Percentiles rank a stretch among this genome's conserved stretches.
Conservation (phyloP, 2,888 invertebrate species). For the Amphipoea oculea region DNA sequence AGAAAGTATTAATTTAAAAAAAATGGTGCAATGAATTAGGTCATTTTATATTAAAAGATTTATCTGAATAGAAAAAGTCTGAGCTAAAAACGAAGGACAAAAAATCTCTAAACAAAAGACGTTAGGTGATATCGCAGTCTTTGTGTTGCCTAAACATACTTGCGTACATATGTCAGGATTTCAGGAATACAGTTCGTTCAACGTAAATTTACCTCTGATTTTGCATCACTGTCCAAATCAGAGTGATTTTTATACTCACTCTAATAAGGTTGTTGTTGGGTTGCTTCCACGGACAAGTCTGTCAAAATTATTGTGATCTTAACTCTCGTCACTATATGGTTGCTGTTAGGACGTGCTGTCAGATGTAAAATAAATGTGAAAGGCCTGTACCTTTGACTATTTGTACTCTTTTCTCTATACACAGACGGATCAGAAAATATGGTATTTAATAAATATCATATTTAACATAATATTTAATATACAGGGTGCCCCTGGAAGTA, state of each 20-base stretch:
- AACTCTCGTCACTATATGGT: not conserved
- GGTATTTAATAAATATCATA: not conserved
- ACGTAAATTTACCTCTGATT: not conserved
- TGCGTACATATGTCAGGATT: not conserved
- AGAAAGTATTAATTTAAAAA: not conserved
- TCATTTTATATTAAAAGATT: conserved; percentile 11
- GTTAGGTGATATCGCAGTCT: conserved; percentile 12
- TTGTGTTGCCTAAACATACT: not conserved
- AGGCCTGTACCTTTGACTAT: not conserved
- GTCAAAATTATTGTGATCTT: not conserved
- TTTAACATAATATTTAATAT: no score
- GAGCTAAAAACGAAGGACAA: conserved; percentile 3
- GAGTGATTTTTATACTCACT: not conserved
- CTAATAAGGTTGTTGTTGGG: not conserved
- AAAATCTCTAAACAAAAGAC: conserved; percentile 18
- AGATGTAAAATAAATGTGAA: not conserved
- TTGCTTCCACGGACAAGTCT: not conserved
- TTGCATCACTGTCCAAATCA: not conserved
- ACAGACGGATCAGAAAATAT: not conserved
- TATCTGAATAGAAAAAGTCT: not conserved
- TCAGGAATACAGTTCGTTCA: not conserved
- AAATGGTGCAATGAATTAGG: not conserved
- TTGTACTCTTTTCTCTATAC: not conserved
- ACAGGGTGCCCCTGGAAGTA: no score
- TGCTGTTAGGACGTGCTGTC: not conserved